phyloP scores from a whole-genome alignment of 2,113 vertebrate species.

The Tupaia tana region DNA sequence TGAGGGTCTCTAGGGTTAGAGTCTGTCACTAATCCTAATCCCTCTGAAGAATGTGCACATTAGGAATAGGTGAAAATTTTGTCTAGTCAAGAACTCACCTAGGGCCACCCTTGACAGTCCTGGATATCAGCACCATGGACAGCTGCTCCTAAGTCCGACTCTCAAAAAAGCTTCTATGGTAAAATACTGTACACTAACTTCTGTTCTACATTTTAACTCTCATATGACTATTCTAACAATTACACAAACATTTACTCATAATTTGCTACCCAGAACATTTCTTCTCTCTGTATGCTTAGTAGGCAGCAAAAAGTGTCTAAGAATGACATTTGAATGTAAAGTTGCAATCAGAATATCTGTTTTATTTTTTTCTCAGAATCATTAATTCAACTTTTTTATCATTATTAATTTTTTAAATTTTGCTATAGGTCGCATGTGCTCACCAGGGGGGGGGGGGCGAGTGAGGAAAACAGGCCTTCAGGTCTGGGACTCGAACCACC shows the following conservation, averaged over 20 bases:
- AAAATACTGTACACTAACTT: background rate
- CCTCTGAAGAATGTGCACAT: background rate
- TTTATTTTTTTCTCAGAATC: background rate
- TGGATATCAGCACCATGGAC: conserved; percentile 34
- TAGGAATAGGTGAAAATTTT: conserved; percentile 17
- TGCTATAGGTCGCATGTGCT: too few relatives aligned
- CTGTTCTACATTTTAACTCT: conserved; percentile 10
- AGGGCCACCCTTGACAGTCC: background rate
- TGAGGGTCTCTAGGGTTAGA: background rate
- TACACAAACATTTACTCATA: background rate
- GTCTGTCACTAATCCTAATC: background rate
- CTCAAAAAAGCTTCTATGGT: background rate
- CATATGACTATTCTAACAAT: background rate
- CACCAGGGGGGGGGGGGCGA: too few relatives aligned
- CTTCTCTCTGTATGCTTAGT: background rate
- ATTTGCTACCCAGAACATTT: background rate
- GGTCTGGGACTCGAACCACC: too few relatives aligned
- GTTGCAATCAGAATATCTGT: background rate
- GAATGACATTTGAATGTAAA: conserved; percentile 51
- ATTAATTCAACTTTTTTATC: too few relatives aligned
- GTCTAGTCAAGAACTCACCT: background rate
- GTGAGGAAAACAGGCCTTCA: too few relatives aligned
- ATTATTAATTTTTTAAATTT: too few relatives aligned
- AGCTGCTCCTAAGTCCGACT: background rate
- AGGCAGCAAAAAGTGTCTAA: background rate